Conservation (phyloP, 1,140 invertebrate genomes). For the Callitettix versicolor region DNA sequence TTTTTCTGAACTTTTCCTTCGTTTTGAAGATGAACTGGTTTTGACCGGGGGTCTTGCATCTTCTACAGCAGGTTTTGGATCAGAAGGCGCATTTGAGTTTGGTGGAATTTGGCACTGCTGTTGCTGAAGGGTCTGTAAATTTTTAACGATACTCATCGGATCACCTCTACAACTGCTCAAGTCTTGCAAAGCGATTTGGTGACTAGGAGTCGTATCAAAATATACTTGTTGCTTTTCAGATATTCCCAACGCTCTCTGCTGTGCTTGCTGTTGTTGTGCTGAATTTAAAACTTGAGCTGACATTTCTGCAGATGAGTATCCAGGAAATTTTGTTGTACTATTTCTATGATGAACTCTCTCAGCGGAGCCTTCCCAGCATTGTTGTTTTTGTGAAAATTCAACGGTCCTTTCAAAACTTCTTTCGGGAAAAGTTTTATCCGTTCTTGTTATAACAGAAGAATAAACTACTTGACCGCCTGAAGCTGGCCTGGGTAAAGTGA, state of each 20-base stretch:
- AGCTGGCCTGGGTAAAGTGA: slow-evolving; percentile 49
- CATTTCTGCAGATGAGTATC: not conserved
- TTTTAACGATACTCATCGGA: slow-evolving; percentile 63
- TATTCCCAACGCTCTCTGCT: not conserved
- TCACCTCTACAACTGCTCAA: slow-evolving; percentile 57
- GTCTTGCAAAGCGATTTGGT: slow-evolving; percentile 51
- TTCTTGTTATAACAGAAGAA: slow-evolving; percentile 58
- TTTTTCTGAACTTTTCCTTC: slow-evolving; percentile 20
- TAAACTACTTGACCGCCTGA: slow-evolving; percentile 40
- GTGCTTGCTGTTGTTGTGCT: slow-evolving; percentile 29
- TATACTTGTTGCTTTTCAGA: slow-evolving; percentile 37
- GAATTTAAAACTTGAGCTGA: not conserved
- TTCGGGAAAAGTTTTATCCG: slow-evolving; percentile 48
- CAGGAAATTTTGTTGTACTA: not conserved
- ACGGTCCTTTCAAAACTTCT: slow-evolving; percentile 27
- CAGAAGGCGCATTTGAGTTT: not conserved
- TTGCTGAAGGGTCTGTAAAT: slow-evolving; percentile 41
- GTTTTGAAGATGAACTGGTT: slow-evolving; percentile 13
- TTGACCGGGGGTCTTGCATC: slow-evolving; percentile 2
- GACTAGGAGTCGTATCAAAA: slow-evolving; percentile 38
- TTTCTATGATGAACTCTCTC: not conserved
- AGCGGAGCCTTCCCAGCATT: slow-evolving; percentile 30
- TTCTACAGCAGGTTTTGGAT: slow-evolving; percentile 10
- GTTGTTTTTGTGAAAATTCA: slow-evolving; percentile 31
- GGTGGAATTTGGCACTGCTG: slow-evolving; percentile 5